Evolutionary conservation across 1,140 invertebrate species (phyloP).

Genomic region (Helicoverpa zea): DNA sequence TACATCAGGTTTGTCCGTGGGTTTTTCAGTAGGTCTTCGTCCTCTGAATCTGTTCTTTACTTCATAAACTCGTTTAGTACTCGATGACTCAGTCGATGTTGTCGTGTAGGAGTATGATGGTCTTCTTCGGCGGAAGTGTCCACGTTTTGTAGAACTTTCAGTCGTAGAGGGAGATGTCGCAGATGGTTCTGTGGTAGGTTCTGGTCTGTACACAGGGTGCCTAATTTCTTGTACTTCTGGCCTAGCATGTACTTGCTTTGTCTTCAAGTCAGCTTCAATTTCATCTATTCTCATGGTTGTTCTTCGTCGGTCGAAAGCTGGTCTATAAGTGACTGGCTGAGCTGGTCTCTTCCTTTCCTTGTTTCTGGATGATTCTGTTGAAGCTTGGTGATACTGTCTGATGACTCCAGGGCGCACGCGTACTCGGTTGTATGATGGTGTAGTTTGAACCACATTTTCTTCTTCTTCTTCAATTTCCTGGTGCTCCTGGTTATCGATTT

Average conservation of each 20-base stretch:
- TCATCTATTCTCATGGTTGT: conserved; percentile 86
- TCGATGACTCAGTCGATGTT: conserved; percentile 72
- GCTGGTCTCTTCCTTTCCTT: conserved; percentile 71
- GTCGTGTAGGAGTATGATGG: conserved; percentile 68
- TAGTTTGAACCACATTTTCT: conserved; percentile 78
- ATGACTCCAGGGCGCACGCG: conserved; percentile 79
- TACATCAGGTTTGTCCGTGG: conserved; percentile 73
- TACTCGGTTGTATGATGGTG: conserved; percentile 81
- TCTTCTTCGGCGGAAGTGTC: conserved; percentile 73
- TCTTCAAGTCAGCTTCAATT: conserved; percentile 85
- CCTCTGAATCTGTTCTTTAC: conserved; percentile 81
- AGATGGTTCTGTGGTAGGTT: conserved; percentile 69
- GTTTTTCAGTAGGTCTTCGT: conserved; percentile 80
- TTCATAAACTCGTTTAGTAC: conserved; percentile 74
- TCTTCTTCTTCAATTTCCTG: conserved; percentile 68
- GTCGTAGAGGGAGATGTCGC: conserved; percentile 56
- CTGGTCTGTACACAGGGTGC: conserved; percentile 81
- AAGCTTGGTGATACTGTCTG: conserved; percentile 77
- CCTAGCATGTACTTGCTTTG: conserved; percentile 78
- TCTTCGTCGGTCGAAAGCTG: conserved; percentile 79
- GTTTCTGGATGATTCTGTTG: conserved; percentile 70
- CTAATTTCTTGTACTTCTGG: conserved; percentile 76
- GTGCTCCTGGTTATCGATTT: conserved; percentile 59
- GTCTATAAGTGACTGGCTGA: conserved; percentile 82
- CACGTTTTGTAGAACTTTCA: conserved; percentile 71